Percentiles rank a stretch among this genome's conserved stretches.
Conservation (phyloP, 1,140 invertebrate genomes). For the Phortica variegata region DNA sequence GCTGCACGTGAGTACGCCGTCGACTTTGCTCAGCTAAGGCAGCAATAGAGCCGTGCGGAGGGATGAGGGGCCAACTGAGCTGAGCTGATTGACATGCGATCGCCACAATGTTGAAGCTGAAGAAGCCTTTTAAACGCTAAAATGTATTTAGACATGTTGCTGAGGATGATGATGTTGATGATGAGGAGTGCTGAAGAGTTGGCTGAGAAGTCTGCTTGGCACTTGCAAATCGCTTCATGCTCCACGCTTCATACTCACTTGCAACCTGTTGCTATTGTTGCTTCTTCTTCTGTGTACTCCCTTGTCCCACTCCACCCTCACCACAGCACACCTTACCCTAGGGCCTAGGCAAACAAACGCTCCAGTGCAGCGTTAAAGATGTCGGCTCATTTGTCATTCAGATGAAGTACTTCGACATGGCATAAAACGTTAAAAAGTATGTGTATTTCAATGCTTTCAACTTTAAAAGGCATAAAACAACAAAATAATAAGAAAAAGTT, state of each 20-base stretch:
- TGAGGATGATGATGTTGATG: slow-evolving; percentile 4
- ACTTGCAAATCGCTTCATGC: slow-evolving; percentile 15
- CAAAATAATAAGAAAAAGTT: too few relatives aligned
- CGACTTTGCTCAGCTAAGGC: too few relatives aligned
- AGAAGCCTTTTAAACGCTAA: slow-evolving; percentile 19
- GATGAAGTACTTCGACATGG: too few relatives aligned
- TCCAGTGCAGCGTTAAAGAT: slow-evolving; percentile 4
- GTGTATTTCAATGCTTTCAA: too few relatives aligned
- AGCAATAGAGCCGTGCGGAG: too few relatives aligned
- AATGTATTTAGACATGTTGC: background rate
- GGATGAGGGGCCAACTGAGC: slow-evolving; percentile 18
- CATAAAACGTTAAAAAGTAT: too few relatives aligned
- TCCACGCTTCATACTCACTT: background rate
- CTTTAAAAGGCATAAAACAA: too few relatives aligned
- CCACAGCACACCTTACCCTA: too few relatives aligned
- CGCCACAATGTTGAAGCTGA: slow-evolving; percentile 12
- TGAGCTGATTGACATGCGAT: slow-evolving; percentile 51
- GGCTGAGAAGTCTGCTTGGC: background rate
- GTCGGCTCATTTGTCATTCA: slow-evolving; percentile 49
- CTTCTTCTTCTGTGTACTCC: background rate
- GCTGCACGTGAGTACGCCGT: too few relatives aligned
- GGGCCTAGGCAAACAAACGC: too few relatives aligned
- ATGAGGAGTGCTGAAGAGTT: background rate
- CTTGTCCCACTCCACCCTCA: slow-evolving; percentile 34
- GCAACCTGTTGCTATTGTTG: background rate